Evolutionary conservation across 2,888 invertebrate genomes (phyloP).

Genomic region (Anticlea derivata): DNA sequence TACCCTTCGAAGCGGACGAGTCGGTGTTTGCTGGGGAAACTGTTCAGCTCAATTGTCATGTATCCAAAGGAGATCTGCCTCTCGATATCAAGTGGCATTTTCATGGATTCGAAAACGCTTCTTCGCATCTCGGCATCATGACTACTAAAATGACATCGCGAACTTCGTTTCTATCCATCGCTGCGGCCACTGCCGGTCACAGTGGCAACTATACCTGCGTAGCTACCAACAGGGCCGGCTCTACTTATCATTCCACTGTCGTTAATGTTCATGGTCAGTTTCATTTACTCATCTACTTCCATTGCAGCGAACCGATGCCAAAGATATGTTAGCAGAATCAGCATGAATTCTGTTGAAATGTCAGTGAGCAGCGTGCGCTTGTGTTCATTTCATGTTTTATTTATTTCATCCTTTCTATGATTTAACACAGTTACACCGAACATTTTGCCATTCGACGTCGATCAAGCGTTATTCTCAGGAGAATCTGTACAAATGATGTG

Average conservation of each 20-base stretch:
- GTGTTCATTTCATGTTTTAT: conserved; percentile 45
- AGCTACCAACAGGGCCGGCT: conserved; percentile 89
- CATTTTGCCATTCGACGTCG: conserved; percentile 86
- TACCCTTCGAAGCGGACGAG: conserved; percentile 86
- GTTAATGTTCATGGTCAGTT: conserved; percentile 83
- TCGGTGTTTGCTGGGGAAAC: conserved; percentile 88
- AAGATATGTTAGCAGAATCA: conserved; percentile 60
- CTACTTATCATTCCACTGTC: conserved; percentile 86
- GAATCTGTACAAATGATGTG: conserved; percentile 86
- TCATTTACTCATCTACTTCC: conserved; percentile 51
- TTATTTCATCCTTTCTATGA: conserved; percentile 42
- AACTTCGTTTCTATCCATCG: conserved; percentile 89
- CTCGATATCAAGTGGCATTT: conserved; percentile 90
- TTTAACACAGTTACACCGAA: conserved; percentile 78
- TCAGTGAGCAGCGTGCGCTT: conserved; percentile 58
- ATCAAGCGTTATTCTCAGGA: conserved; percentile 85
- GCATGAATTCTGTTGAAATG: conserved; percentile 69
- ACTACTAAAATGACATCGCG: conserved; percentile 86
- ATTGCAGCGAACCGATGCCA: conserved; percentile 53
- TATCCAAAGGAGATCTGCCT: conserved; percentile 90
- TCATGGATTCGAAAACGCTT: conserved; percentile 85
- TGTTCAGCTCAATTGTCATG: conserved; percentile 87
- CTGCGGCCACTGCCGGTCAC: conserved; percentile 87
- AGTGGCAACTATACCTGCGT: conserved; percentile 91
- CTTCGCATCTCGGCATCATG: conserved; percentile 85